Conservation (phyloP, 2,888 invertebrate species). For the Eilema caniola region DNA sequence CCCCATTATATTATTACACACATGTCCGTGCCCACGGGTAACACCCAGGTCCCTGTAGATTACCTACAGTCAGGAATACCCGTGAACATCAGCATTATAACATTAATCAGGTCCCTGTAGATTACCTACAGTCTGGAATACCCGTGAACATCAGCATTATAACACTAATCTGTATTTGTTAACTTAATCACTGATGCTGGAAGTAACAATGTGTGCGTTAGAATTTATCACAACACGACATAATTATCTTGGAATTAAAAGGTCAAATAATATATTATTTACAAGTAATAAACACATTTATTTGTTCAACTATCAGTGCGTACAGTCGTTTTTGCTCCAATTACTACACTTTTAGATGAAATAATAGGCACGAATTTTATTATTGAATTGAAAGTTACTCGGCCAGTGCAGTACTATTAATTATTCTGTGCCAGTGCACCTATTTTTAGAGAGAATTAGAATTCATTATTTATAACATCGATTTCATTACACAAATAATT, state of each 20-base stretch:
- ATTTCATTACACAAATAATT: not conserved
- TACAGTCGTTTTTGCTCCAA: not conserved
- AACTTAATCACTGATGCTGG: not conserved
- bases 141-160: too few species aligned
- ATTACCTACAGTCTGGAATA: too few species aligned
- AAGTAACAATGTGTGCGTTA: not conserved
- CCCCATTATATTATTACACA: too few species aligned
- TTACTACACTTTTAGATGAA: not conserved
- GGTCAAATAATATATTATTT: not conserved
- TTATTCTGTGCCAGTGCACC: too few species aligned
- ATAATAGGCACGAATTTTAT: not conserved
- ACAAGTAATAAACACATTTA: not conserved
- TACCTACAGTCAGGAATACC: too few species aligned
- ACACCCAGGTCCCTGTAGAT: too few species aligned
- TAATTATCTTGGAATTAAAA: not conserved
- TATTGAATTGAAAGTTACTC: not conserved
- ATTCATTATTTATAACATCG: not conserved
- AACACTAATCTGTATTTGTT: not conserved
- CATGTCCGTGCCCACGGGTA: too few species aligned
- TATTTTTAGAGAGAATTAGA: not conserved
- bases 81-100: too few species aligned
- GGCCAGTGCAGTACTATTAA: too few species aligned
- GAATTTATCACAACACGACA: not conserved
- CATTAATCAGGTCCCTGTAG: too few species aligned
- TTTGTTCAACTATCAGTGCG: not conserved